Evolutionary conservation across 2,797 vertebrate species (phyloP).

Genomic region (Onychomys leucogaster): DNA sequence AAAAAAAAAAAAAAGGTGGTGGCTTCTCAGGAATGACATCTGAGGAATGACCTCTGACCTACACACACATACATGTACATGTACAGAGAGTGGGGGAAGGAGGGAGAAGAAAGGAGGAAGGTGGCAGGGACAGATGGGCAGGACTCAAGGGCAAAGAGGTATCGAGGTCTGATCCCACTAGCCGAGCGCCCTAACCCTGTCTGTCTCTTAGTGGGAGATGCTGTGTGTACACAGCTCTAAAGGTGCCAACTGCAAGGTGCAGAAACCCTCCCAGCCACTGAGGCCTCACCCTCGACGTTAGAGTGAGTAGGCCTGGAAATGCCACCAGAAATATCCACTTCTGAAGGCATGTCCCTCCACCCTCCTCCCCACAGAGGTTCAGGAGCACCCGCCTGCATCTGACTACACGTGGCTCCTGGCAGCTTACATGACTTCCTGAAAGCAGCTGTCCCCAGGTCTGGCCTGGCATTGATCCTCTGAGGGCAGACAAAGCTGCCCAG

Average conservation of each 20-base stretch:
- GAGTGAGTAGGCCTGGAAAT: background rate
- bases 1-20: too few species aligned
- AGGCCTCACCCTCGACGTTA: background rate
- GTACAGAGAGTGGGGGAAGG: too few species aligned
- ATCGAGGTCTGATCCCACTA: background rate
- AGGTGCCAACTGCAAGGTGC: too few species aligned
- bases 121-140: too few species aligned
- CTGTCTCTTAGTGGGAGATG: background rate
- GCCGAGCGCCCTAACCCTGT: too few species aligned
- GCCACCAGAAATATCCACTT: background rate
- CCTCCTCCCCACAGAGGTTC: background rate
- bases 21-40: too few species aligned
- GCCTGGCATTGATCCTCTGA: conserved; percentile 81
- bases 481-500: conserved; percentile 51
- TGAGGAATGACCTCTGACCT: background rate
- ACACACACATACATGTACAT: background rate
- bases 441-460: conserved; percentile 70
- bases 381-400: accelerated
- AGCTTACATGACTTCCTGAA: background rate
- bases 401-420: background rate
- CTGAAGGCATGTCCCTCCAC: accelerated
- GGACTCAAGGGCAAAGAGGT: background rate
- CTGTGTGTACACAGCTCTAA: background rate
- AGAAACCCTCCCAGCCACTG: background rate
- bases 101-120: background rate